Percentiles rank a stretch among this genome's conserved stretches.
Evolutionary conservation across 2,797 vertebrate species (phyloP).

Genomic region (Pelochelys cantorii): DNA sequence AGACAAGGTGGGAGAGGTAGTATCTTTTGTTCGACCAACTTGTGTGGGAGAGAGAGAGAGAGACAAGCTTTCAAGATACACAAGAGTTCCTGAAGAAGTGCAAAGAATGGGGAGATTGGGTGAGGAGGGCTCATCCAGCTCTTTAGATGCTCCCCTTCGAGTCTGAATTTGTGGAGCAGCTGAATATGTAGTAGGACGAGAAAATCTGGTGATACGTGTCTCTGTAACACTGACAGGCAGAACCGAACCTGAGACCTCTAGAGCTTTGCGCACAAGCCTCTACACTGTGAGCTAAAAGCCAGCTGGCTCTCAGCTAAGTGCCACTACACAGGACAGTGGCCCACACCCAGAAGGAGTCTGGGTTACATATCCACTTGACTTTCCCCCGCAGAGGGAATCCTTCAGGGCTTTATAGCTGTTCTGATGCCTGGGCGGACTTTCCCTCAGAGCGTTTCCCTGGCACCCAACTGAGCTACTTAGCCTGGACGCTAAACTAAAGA

Average conservation of each 20-base stretch:
- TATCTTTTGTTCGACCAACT: not conserved
- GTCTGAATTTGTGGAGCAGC: not conserved
- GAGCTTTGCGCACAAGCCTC: no score
- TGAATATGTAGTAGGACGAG: not conserved
- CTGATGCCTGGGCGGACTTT: not conserved
- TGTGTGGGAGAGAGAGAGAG: not conserved
- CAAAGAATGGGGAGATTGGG: not conserved
- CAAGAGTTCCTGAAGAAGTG: not conserved
- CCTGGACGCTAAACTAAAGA: not conserved
- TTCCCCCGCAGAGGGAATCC: not conserved
- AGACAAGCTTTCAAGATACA: not conserved
- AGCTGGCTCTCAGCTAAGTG: no score
- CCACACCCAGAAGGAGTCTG: no score
- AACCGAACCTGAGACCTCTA: no score
- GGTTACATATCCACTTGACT: not conserved
- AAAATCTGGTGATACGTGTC: not conserved
- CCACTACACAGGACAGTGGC: no score
- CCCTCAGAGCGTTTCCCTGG: not conserved
- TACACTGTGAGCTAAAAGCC: no score
- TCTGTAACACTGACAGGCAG: no score
- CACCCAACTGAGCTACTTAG: rapidly evolving
- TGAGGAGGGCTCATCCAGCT: not conserved
- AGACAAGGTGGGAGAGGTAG: not conserved
- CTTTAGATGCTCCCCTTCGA: not conserved
- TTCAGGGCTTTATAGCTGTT: not conserved